phyloP scores from a whole-genome alignment of 2,888 invertebrate genomes.

The Argyresthia albistria region DNA sequence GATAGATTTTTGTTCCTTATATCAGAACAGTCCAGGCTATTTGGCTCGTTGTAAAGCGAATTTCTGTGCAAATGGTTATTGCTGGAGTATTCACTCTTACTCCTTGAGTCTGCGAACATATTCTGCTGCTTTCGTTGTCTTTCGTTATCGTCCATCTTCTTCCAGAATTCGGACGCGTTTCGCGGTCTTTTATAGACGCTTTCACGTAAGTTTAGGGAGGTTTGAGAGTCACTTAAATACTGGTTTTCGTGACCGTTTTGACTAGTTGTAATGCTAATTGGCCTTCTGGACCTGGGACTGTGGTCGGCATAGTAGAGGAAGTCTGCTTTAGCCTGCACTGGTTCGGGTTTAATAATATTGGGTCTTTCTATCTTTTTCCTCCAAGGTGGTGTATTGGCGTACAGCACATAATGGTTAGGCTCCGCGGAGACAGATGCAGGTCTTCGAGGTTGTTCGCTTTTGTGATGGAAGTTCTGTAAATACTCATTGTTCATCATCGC shows the following conservation, averaged over 20 bases:
- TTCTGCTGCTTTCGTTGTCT: constrained; percentile 45
- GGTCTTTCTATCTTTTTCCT: constrained; percentile 39
- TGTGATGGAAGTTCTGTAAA: constrained; percentile 35
- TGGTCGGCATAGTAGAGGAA: constrained; percentile 81
- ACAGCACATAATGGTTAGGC: constrained; percentile 59
- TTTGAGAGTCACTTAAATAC: constrained; percentile 66
- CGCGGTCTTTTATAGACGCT: constrained; percentile 48
- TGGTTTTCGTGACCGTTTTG: constrained; percentile 53
- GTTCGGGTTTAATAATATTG: constrained; percentile 47
- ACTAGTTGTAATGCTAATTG: constrained; percentile 76
- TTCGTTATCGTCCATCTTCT: constrained; percentile 72
- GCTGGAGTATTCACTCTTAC: constrained; percentile 49
- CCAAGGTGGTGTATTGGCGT: constrained; percentile 53
- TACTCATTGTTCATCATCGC: constrained; percentile 65
- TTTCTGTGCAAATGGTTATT: constrained; percentile 29
- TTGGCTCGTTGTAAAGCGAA: constrained; percentile 29
- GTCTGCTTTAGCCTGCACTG: constrained; percentile 54
- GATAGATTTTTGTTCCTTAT: constrained; percentile 37
- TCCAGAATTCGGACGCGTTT: constrained; percentile 76
- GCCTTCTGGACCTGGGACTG: constrained; percentile 80
- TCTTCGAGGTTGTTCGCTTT: constrained; percentile 52
- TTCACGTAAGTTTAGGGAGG: constrained; percentile 38
- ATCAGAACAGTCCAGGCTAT: constrained; percentile 26
- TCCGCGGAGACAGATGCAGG: constrained; percentile 66
- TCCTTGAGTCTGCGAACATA: constrained; percentile 40